phyloP scores from a whole-genome alignment of 1,140 invertebrate genomes.

The Calliphora vicina region DNA sequence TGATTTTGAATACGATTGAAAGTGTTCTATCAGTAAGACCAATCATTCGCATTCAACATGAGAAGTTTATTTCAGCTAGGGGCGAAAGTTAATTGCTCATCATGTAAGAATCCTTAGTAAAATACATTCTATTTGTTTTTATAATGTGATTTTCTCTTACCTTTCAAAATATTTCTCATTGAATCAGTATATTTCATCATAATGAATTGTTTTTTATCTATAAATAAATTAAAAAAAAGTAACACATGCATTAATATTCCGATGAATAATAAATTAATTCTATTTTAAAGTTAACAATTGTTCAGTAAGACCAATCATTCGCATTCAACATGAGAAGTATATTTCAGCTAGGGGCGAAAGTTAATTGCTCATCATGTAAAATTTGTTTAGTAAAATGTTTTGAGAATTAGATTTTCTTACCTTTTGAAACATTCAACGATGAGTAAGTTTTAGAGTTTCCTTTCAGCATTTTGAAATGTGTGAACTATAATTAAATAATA shows the following conservation, averaged over 20 bases:
- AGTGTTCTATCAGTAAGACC: conserved; percentile 43
- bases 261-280: conserved; percentile 30
- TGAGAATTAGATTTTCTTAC: too few species aligned
- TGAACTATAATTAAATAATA: too few species aligned
- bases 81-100: conserved; percentile 40
- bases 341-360: conserved; percentile 39
- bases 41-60: conserved; percentile 41
- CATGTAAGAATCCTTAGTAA: too few species aligned
- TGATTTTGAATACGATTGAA: too few species aligned
- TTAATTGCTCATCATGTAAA: conserved; percentile 36
- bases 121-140: too few species aligned
- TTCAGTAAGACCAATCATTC: conserved; percentile 20
- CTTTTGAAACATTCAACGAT: too few species aligned
- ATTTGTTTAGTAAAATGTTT: too few species aligned
- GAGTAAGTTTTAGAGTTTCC: too few species aligned
- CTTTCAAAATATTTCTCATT: background rate
- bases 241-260: background rate
- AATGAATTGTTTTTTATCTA: too few species aligned
- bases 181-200: too few species aligned
- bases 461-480: too few species aligned
- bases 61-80: conserved; percentile 39
- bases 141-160: background rate
- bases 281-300: background rate
- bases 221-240: too few species aligned
- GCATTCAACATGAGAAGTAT: conserved; percentile 37